These are phyloP conservation scores for Agrochola litura DNA, from an alignment of 2,888 invertebrate species.

Conservation along the genomic window DNA sequence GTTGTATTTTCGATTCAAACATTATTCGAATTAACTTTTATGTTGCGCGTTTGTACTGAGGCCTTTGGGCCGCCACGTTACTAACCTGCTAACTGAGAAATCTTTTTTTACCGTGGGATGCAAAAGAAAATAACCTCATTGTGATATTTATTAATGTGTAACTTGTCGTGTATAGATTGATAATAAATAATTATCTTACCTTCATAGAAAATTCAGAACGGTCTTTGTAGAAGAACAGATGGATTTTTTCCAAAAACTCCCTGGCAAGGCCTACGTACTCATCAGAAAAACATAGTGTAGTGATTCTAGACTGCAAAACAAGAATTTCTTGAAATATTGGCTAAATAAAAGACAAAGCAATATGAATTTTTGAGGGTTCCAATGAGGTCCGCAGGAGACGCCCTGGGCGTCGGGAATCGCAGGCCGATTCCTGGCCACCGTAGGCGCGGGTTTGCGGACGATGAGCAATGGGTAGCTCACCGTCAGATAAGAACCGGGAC, in stretches of 20 bases:
- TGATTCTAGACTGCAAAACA: conserved; percentile 32
- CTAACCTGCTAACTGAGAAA: background rate
- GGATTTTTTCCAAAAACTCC: conserved; percentile 22
- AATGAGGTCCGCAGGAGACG: too few species aligned
- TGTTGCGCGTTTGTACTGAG: background rate
- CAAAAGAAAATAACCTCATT: background rate
- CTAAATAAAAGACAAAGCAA: background rate
- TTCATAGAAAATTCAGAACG: conserved; percentile 35
- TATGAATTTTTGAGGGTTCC: background rate
- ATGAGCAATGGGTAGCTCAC: too few species aligned
- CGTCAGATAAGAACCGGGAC: too few species aligned
- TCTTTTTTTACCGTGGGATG: background rate
- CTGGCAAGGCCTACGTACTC: background rate
- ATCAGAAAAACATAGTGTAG: conserved; percentile 26
- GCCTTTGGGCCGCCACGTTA: background rate
- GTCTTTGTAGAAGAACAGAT: conserved; percentile 33
- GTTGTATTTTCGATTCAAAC: background rate
- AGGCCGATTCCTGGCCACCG: too few species aligned
- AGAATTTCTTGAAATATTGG: background rate
- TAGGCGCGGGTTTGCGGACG: too few species aligned
- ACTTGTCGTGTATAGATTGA: background rate
- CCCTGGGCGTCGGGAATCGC: too few species aligned
- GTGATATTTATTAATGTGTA: background rate
- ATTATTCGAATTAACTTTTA: background rate
- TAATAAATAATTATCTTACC: conserved; percentile 16